Conservation (phyloP, 2,113 vertebrate genomes). For the Dicerorhinus sumatrensis region DNA sequence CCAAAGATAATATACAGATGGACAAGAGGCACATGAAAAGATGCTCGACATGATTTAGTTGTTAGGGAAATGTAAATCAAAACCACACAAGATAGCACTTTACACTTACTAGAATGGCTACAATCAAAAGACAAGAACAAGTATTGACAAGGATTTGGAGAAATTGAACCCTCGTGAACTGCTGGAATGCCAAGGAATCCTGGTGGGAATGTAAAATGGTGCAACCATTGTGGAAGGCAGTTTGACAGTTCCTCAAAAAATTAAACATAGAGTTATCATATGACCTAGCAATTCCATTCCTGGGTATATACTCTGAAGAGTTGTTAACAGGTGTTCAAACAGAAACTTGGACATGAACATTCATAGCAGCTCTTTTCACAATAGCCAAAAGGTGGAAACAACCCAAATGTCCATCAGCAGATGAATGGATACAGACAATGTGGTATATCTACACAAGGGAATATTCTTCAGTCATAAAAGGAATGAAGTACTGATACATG, state of each 20-base stretch:
- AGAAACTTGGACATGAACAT: background rate
- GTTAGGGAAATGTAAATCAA: background rate
- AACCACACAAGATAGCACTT: background rate
- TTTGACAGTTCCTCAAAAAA: background rate
- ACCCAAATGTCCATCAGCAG: background rate
- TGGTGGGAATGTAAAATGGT: background rate
- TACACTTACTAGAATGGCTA: background rate
- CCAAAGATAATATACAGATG: background rate
- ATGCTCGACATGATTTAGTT: background rate
- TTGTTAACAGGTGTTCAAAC: background rate
- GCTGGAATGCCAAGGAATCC: background rate
- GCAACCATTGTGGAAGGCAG: background rate
- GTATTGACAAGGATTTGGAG: background rate
- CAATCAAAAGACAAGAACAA: background rate
- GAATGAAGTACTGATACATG: background rate
- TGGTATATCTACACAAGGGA: background rate
- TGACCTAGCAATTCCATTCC: background rate
- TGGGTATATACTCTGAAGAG: background rate
- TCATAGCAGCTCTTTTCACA: background rate
- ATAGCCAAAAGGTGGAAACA: background rate
- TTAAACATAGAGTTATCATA: background rate
- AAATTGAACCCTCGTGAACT: background rate
- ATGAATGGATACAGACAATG: background rate
- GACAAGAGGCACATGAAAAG: background rate
- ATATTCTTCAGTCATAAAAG: background rate